Base-by-base conservation (phyloP, 2,797 vertebrate genomes). In the Emydoidea blandingii region DNA sequence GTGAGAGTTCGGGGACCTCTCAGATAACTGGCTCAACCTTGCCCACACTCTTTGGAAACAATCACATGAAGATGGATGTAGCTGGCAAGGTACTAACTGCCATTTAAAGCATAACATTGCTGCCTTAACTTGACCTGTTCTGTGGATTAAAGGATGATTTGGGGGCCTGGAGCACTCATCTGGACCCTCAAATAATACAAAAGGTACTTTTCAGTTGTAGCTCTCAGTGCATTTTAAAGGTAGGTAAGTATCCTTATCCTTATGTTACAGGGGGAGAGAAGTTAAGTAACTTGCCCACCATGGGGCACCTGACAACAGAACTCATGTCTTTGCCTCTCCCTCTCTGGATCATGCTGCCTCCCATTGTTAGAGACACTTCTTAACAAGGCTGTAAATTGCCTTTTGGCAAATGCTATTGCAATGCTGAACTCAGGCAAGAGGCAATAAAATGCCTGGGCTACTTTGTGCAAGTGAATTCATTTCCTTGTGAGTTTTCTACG, bases 61-160 rank as follows among this genome's bases (percentile, higher is more conserved):
- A 98, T 89, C 93, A 98, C 37, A 98, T 99, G 98, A 99, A 99
- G 98, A 98, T 99, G 80, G 99, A 99, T 49, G 99, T 99, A 68
- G 99, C 99, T 97, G 99, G 99, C 98, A 99, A 99, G 98, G 99
- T 99, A 97, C 74, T 76, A 82, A 10, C 0, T 74, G 34, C 72
- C 50, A 0, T 85, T 92, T 89, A 57, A 82, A 88, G 88, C 10
- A 86, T 37, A 92, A 34, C n/a, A 84, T 15, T 29, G 16, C 34
- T 68, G 12, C 3, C 23, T 2, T 31, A 78, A 3, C 16, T 68
- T 92, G 53, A 91, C 92, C 47, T 23, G 21, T 47, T 34, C 83
- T 50, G 34, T 86, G 57, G 18, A 34, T 90, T 80, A 78, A 49
- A 47, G 41, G 92, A 65, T 29, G 93, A 8, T 49, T 65, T 47